These are phyloP conservation scores for Chionoecetes opilio DNA, from an alignment of 1,140 invertebrate species.

Conservation along the genomic window DNA sequence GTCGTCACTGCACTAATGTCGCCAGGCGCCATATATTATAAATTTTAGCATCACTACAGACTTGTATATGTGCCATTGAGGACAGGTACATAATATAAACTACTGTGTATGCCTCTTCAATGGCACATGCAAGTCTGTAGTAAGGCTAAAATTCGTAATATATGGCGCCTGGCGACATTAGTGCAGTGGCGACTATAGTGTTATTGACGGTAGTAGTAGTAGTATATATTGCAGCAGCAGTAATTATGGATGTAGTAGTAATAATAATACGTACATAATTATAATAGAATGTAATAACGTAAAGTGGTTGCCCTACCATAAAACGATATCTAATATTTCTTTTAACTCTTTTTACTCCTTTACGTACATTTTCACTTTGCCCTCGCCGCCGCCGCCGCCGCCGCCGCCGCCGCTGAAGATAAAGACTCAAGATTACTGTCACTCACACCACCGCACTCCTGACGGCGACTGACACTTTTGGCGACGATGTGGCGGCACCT, in stretches of 20 bases:
- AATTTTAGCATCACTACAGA: too few species aligned
- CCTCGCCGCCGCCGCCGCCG: background rate
- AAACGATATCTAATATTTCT: background rate
- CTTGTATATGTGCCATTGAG: too few species aligned
- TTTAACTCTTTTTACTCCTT: background rate
- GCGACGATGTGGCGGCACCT: background rate
- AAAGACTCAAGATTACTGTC: constrained; percentile 15
- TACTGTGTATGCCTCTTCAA: too few species aligned
- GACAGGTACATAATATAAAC: too few species aligned
- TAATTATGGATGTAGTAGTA: background rate
- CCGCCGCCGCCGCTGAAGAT: background rate
- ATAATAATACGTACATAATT: background rate
- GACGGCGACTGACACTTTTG: background rate
- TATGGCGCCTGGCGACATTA: too few species aligned
- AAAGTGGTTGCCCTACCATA: too few species aligned
- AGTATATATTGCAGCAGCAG: background rate
- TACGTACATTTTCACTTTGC: background rate
- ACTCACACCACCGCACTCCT: background rate
- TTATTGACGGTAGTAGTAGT: background rate
- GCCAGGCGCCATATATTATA: too few species aligned
- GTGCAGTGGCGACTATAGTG: background rate
- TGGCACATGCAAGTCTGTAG: too few species aligned
- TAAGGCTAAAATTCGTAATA: too few species aligned
- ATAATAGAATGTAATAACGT: too few species aligned
- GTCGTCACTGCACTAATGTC: too few species aligned